These are phyloP conservation scores for Ypsolopha sequella DNA, from an alignment of 2,888 invertebrate species.

Conservation along the genomic window DNA sequence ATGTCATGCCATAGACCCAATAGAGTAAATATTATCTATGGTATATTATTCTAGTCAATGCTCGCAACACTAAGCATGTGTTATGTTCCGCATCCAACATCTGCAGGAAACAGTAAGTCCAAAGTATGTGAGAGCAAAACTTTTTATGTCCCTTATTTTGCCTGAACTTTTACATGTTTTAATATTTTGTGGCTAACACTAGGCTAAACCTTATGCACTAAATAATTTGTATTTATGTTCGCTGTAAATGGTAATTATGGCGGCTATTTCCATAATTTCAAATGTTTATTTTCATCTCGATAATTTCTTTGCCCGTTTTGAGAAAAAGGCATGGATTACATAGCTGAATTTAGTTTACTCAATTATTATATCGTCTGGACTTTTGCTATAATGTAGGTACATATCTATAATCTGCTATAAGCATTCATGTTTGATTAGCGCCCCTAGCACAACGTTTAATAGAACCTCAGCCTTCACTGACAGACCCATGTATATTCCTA, in stretches of 20 bases:
- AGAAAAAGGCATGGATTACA: slow-evolving; percentile 22
- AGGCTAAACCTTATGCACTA: slow-evolving; percentile 40
- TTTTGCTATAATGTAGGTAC: too few relatives aligned
- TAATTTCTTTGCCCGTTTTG: slow-evolving; percentile 20
- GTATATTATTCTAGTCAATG: slow-evolving; percentile 19
- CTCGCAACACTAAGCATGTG: slow-evolving; percentile 52
- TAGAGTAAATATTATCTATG: slow-evolving; percentile 33
- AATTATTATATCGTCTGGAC: too few relatives aligned
- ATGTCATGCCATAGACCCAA: slow-evolving; percentile 5
- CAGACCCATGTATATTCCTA: neutral
- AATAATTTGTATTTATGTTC: slow-evolving; percentile 27
- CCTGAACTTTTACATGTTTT: slow-evolving; percentile 45
- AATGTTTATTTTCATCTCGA: slow-evolving; percentile 17
- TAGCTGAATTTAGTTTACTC: neutral
- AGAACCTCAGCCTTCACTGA: neutral
- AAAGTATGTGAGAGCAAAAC: slow-evolving; percentile 56
- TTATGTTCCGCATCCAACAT: slow-evolving; percentile 69
- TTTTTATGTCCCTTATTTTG: slow-evolving; percentile 38
- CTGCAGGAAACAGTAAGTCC: slow-evolving; percentile 85
- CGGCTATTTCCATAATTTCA: slow-evolving; percentile 20
- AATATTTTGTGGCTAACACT: slow-evolving; percentile 64
- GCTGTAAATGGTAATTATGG: slow-evolving; percentile 21
- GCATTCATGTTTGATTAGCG: neutral
- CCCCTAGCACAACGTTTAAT: neutral
- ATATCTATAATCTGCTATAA: neutral